Evolutionary conservation across 2,888 invertebrate species (phyloP).

Genomic region (Eudemis profundana): DNA sequence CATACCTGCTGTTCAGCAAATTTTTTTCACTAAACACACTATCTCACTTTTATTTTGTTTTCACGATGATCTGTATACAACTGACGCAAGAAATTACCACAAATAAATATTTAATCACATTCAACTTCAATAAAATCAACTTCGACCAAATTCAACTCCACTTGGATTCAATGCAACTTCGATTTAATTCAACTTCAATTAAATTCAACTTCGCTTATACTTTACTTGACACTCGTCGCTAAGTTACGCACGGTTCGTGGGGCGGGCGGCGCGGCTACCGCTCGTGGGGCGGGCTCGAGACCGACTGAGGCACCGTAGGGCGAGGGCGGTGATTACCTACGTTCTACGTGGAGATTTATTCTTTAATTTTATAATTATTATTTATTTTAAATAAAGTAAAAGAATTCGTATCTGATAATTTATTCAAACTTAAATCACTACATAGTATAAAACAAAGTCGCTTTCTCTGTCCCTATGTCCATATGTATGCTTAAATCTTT

Average conservation of each 20-base stretch:
- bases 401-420: no score
- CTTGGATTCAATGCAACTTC: neutral
- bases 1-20: neutral
- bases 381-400: no score
- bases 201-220: constrained; percentile 7
- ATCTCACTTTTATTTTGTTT: no score
- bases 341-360: neutral
- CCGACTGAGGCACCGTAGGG: constrained; percentile 20
- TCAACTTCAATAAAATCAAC: neutral
- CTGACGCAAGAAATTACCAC: neutral
- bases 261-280: constrained; percentile 36
- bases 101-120: neutral
- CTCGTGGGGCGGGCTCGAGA: constrained; percentile 32
- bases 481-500: no score
- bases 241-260: constrained; percentile 14
- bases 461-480: no score
- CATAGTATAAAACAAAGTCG: no score
- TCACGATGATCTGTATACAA: no score
- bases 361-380: no score
- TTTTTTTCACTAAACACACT: no score
- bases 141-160: neutral
- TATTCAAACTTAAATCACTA: no score
- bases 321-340: neutral
- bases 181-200: neutral
- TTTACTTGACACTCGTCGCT: constrained; percentile 14